Evolutionary conservation across 1,140 invertebrate genomes (phyloP).

Genomic region (Temnothorax longispinosus): DNA sequence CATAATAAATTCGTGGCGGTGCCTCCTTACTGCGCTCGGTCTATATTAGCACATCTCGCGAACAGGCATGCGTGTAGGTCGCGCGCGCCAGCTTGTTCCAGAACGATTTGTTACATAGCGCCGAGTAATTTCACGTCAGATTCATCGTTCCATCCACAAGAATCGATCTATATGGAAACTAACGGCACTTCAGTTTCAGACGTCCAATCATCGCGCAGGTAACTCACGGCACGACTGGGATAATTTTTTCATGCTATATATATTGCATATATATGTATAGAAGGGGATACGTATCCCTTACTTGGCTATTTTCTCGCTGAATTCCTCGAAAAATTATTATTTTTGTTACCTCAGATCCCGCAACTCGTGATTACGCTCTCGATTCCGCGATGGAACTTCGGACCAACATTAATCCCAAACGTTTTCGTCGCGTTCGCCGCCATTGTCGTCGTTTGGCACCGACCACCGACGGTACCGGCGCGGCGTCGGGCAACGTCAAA

Average conservation of each 20-base stretch:
- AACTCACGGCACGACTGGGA: not conserved
- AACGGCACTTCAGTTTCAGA: conserved; percentile 48
- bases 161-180: conserved; percentile 28
- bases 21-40: not conserved
- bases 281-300: not conserved
- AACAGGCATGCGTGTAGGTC: not conserved
- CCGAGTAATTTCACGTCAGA: conserved; percentile 49
- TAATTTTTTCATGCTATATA: conserved; percentile 33
- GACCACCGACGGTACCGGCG: not conserved
- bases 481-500: conserved; percentile 33
- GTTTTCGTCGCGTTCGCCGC: conserved; percentile 42
- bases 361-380: not conserved
- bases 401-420: conserved; percentile 29
- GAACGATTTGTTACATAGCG: conserved; percentile 46
- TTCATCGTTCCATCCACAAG: conserved; percentile 32
- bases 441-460: conserved; percentile 51
- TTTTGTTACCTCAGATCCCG: not conserved
- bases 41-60: conserved; percentile 25
- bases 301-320: conserved; percentile 18
- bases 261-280: too few species aligned
- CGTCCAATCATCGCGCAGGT: conserved; percentile 25
- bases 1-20: not conserved
- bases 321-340: conserved; percentile 19
- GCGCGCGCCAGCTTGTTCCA: conserved; percentile 28
- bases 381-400: not conserved